A percentile compares a stretch with the other conserved stretches of the same genome.
phyloP scores from a whole-genome alignment of 2,888 invertebrate species.

The Stegophylla sp. region DNA sequence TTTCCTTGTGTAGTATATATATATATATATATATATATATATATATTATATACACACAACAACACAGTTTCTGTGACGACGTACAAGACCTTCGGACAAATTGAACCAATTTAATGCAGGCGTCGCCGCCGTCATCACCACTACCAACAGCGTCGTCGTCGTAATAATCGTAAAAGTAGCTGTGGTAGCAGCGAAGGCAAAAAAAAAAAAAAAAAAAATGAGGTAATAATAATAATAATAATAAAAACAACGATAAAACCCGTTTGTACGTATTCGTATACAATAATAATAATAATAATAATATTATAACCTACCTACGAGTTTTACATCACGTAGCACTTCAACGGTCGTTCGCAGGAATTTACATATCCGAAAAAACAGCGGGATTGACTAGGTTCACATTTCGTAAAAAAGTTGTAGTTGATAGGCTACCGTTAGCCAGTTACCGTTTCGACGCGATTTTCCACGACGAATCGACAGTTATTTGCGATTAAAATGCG shows the following conservation, averaged over 20 bases:
- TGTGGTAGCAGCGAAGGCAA: neutral
- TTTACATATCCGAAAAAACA: no score
- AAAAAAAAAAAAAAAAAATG: neutral
- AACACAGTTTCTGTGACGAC: neutral
- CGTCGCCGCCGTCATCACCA: neutral
- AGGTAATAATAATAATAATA: slow-evolving; percentile 29
- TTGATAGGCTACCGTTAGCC: no score
- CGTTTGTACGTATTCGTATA: slow-evolving; percentile 8
- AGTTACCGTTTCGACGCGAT: no score
- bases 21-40: neutral
- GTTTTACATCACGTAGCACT: no score
- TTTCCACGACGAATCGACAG: no score
- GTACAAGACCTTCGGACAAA: slow-evolving; percentile 31
- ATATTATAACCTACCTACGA: no score
- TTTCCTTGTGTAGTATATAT: neutral
- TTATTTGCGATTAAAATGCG: no score
- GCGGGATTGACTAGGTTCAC: no score
- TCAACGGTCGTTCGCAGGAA: no score
- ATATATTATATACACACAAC: neutral
- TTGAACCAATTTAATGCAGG: slow-evolving; percentile 39
- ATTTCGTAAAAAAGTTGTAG: no score
- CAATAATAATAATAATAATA: neutral
- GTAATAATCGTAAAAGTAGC: slow-evolving; percentile 8
- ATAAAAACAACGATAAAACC: no score
- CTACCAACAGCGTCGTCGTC: neutral